Evolutionary conservation across 2,797 vertebrate species (phyloP), one percentile per base, ranked within the genome.

Genomic region (Glossophaga mutica): DNA sequence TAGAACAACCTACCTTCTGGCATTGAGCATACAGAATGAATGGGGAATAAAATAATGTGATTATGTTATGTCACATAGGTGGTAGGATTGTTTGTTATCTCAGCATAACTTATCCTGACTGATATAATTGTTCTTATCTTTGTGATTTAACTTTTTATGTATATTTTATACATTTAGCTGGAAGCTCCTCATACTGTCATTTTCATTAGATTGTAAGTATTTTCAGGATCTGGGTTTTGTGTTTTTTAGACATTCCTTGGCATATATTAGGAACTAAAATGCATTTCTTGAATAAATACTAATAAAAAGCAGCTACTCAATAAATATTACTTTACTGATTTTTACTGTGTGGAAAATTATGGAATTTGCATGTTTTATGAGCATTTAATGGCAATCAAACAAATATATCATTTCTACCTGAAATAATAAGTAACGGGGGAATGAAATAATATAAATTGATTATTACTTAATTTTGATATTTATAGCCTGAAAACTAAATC

Each of bases 241-340:
- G 32, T 68, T 48, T 50, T 62, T 78, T 76, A 87, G 50, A 1
- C 2, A 71, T 79, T 87, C 29, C 5, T 42, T 83, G 15, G 34
- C 19, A 59, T 76, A 52, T 19, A n/a, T 5, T 52, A 74, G 24
- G 2, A 85, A 76, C 5, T 82, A 83, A 73, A 93, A 77, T 48
- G 3, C 84, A 14, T 37, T 50, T 96, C 82, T 42, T 85, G 26
- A 93, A 71, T 59, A 97, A 74, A 62, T 85, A 50, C 34, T 44
- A 86, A 42, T 81, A 65, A 77, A 93, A 88, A 37, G 32, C 52
- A 74, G 12, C 16, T 55, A 48, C 10, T 77, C 4, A 37, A n/a
- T 70, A 92, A 77, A 70, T 57, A 42, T 55, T 37, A 37, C 18
- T 79, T 84, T 32, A 55, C 65, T 77, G 37, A 87, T 11, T 67